phyloP scores from a whole-genome alignment of 2,888 invertebrate species.

The Ophion ventricosus region DNA sequence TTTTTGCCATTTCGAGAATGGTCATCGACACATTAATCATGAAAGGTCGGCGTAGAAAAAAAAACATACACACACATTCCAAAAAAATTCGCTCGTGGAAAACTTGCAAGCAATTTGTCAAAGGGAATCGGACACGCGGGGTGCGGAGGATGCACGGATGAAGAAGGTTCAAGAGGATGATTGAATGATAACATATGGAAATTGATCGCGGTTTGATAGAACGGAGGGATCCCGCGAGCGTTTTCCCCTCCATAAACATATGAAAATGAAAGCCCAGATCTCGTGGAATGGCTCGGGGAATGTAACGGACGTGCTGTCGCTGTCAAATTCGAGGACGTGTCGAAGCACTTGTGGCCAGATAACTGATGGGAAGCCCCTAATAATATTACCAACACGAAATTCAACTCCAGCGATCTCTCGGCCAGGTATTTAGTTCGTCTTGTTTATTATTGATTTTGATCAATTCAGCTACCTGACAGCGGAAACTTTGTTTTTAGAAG shows the following conservation, averaged over 20 bases:
- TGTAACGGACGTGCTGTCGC: conserved; percentile 1
- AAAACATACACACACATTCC: too few relatives aligned
- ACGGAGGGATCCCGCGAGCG: background rate
- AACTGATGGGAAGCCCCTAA: too few relatives aligned
- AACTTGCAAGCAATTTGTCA: conserved; percentile 4
- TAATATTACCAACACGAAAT: too few relatives aligned
- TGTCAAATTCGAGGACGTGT: conserved; percentile 19
- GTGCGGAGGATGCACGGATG: background rate
- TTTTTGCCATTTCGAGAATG: background rate
- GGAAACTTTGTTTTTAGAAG: too few relatives aligned
- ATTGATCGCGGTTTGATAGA: conserved; percentile 17
- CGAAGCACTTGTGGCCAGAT: too few relatives aligned
- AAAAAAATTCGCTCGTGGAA: too few relatives aligned
- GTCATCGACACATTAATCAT: too few relatives aligned
- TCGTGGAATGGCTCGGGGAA: background rate
- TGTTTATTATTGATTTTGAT: too few relatives aligned
- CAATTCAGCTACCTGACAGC: too few relatives aligned
- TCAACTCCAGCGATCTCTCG: too few relatives aligned
- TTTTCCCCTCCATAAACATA: background rate
- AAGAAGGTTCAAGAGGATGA: conserved; percentile 20
- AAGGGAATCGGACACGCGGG: background rate
- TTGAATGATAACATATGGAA: conserved; percentile 42
- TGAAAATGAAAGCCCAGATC: conserved; percentile 16
- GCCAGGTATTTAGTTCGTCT: too few relatives aligned
- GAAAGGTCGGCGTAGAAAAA: too few relatives aligned